These are phyloP conservation scores for Sebastes kiyomatsui DNA, from an alignment of 2,797 vertebrate species.

Conservation along the genomic window DNA sequence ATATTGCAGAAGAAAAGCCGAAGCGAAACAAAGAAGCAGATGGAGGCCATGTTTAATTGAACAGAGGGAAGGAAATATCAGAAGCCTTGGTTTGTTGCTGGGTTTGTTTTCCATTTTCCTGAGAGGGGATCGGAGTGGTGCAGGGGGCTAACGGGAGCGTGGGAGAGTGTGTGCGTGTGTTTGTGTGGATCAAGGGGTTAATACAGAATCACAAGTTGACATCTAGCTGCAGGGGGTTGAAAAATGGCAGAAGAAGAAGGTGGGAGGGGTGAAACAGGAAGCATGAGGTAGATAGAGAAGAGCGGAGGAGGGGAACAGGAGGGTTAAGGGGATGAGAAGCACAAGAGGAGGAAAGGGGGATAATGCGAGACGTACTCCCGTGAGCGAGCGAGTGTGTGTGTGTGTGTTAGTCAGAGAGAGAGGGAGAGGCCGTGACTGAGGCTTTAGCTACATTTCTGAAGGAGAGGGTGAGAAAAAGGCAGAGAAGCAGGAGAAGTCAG, in stretches of 20 bases:
- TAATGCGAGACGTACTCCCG: constrained; percentile 24
- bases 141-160: constrained; percentile 26
- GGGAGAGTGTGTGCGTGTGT: constrained; percentile 4
- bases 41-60: constrained; percentile 84
- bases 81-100: constrained; percentile 69
- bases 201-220: constrained; percentile 53
- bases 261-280: constrained; percentile 42
- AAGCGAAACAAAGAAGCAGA: constrained; percentile 72
- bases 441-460: constrained; percentile 62
- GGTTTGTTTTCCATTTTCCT: constrained; percentile 72
- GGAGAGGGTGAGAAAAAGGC: constrained; percentile 54
- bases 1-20: constrained; percentile 74
- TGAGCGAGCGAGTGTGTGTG: constrained; percentile 21
- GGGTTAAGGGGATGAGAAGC: constrained; percentile 40
- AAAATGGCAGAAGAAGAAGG: constrained; percentile 30
- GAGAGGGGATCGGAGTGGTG: constrained; percentile 62
- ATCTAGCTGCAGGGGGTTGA: constrained; percentile 52
- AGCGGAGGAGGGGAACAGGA: constrained; percentile 40
- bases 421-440: constrained; percentile 36
- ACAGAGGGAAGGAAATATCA: constrained; percentile 80
- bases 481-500: constrained; percentile 59
- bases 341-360: constrained; percentile 21
- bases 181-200: constrained; percentile 48
- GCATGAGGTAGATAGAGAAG: constrained; percentile 64
- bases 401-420: constrained; percentile 27